A percentile compares a stretch with the other conserved stretches of the same genome.
Conservation (phyloP, 2,797 vertebrate species). For the Siniperca scherzeri region DNA sequence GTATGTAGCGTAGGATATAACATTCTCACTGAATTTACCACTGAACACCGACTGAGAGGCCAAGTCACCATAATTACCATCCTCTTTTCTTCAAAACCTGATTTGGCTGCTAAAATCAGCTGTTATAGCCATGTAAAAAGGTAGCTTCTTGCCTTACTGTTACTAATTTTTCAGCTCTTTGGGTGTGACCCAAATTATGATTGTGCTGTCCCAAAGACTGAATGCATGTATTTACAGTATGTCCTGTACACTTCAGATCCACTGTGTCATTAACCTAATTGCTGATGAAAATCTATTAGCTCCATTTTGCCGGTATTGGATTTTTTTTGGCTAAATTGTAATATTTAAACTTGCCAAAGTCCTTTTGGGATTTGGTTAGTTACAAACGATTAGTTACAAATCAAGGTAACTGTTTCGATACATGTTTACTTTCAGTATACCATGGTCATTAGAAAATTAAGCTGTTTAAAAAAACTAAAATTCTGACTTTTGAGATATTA, state of each 20-base stretch:
- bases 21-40: conserved; percentile 41
- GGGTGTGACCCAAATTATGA: conserved; percentile 23
- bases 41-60: conserved; percentile 8
- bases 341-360: not conserved
- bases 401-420: not conserved
- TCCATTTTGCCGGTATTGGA: not conserved
- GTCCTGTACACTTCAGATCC: conserved; percentile 7
- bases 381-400: not conserved
- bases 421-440: not conserved
- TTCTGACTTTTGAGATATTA: not conserved
- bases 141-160: conserved; percentile 5
- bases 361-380: not conserved
- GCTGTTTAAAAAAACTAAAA: not conserved
- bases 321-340: conserved; percentile 3
- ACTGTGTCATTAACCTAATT: not conserved
- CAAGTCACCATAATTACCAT: not conserved
- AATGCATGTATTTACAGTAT: conserved; percentile 27
- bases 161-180: conserved; percentile 12
- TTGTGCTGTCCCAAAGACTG: conserved; percentile 54
- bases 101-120: conserved; percentile 29
- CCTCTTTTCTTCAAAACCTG: not conserved
- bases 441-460: not conserved
- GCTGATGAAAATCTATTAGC: not conserved
- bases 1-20: conserved; percentile 65
- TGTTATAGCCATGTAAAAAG: conserved; percentile 1